Base-by-base conservation (phyloP, 1,140 invertebrate genomes). In the Cotesia typhae region DNA sequence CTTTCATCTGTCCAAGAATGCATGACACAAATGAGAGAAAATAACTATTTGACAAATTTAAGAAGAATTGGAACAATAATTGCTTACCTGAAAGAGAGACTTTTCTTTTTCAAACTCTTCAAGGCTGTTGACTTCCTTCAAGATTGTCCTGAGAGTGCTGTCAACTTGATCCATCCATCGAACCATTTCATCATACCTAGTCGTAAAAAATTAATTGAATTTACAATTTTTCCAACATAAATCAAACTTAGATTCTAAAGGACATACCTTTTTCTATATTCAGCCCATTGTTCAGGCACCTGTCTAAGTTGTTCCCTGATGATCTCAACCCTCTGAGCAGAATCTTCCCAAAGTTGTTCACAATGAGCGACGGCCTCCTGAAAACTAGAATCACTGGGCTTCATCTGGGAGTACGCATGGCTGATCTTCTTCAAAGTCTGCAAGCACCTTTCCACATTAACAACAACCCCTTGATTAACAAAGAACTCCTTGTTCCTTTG, bases 111-210 rank as follows among this genome's bases (percentile, higher is more conserved):
- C 95, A 83, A 98, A 98, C 76, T 97, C 95, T 77, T 96, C 94
- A 78, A 93, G 89, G 1, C 92, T 92, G 66, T 93, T 91, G 4
- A 96, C 92, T 84, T 97, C 95, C 71, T 92, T 90, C 4, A 95
- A 90, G 75, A 98, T 93, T 67, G 92, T 92, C 78, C 92, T 92
- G 72, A 97, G 89, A 36, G 92, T 92, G 67, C 89, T 89, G 80
- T 98, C 95, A 0, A 98, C 94, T 60, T 91, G 90, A 80, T 96
- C 92, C 94, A 98, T 96, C 95, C 96, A 98, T 53, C 87, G 84
- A n/a, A 92, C 90, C 90, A 98, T 95, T 69, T 94, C 92, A 36
- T 90, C 88, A 80, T 96, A 95, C 77, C 91, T 92, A 75, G 17
- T 75, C 72, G 74, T 68, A 78, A 9, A 65, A 73, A 63, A 57